Evolutionary conservation across 2,888 invertebrate genomes (phyloP), one percentile per base, ranked within the genome.

Genomic region (Eupithecia insigniata): DNA sequence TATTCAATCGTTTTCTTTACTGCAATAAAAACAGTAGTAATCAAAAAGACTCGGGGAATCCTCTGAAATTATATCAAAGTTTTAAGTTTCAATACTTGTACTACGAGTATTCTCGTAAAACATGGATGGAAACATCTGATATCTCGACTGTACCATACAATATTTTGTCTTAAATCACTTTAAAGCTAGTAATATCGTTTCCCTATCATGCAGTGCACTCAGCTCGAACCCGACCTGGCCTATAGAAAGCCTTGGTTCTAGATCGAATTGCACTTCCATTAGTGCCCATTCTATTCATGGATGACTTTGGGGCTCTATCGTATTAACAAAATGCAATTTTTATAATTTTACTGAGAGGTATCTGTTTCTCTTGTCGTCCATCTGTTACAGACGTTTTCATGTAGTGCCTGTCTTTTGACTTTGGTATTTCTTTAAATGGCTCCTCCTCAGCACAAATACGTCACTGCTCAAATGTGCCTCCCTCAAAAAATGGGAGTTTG

Each of bases 191-290:
- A 72, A 72, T 65, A 28, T 65, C 26, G 36, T 72, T 72, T 69
- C 66, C 66, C 62, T 62, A 66, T 69, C 18, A 55, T 12, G 32
- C 28, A 6, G 62, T 72, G 66, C 72, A 72, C 60, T 72, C 69
- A 62, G 62, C n/a, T 39, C 8, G 30, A 64, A 55, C 28, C 34
- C 34, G n/a, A n/a, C 62, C 51, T 46, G 22, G 36, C 68, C 46
- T 30, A 16, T n/a, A 28, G 65, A 28, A 32, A 46, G 43, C 46
- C 36, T 5, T 36, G 46, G 12, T 61, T 60, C 66, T 51, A 28
- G 22, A 62, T 69, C 43, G 46, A 69, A 66, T 71, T 22, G 51
- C 28, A 55, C 18, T 51, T 62, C 51, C 55, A 51, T 71, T 36
- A 62, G 67, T 32, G 5, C 8, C 26, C 14, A 34, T 32, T 61